Base-by-base conservation (phyloP, 2,113 vertebrate species). In the Oncorhynchus keta region DNA sequence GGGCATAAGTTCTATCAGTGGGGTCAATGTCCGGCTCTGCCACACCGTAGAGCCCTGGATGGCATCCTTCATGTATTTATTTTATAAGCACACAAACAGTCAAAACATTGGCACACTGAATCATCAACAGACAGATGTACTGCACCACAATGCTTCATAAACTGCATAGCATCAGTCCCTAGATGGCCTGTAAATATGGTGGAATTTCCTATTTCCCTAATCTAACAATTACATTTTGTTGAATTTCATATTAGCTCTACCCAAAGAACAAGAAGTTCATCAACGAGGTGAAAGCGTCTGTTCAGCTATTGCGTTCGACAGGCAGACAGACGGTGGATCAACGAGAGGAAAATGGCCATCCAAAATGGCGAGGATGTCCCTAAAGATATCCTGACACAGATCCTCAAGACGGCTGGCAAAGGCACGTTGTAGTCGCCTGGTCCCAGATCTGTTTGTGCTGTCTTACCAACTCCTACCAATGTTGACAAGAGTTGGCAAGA, bases 311-410 rank as follows among this genome's bases (percentile, higher is more conserved):
- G 74, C 95, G 96, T 16, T 81, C 14, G 26, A 94, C 94, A 2
- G 97, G 94, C 49, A 92, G 92, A 73, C 49, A 92, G 92, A 73
- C 82, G 94, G 74, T 97, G 96, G 91, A 91, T 98, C 48, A 74
- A 92, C 4, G 68, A 83, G 2, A 93, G 97, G 77, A 94, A 88
- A 32, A 87, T 89, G 35, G 94, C 94, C 64, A 88, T 98, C 8
- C 76, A 79, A 82, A 90, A 89, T 0, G 94, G 93, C 0, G 96
- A 95, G 5, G 92, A 94, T 0, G 87, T 90, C 0, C 93, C 95
- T 0, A 70, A 91, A 0, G 97, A 99, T 87, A 96, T 99, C 79
- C 95, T 98, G 22, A 97, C 95, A 0, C 94, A 96, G 81, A 97
- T 98, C 59, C 93, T 98, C 82, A 96, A 96, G 84, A 81, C 89